A percentile compares a stretch with the other conserved stretches of the same genome.
Evolutionary conservation across 2,113 vertebrate species (phyloP).

Genomic region (Ciconia boyciana): DNA sequence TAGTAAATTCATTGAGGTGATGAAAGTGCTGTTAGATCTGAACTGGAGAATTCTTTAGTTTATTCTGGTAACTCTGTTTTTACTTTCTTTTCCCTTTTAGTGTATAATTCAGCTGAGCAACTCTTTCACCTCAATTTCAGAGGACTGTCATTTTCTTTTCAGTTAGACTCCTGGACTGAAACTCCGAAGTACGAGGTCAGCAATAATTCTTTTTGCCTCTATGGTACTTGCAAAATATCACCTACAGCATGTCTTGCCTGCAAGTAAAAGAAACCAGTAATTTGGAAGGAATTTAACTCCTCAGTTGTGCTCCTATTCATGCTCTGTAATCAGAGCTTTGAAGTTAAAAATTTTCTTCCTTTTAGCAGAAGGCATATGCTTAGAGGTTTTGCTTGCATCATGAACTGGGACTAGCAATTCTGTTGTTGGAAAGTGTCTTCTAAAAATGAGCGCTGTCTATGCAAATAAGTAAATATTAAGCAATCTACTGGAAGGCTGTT

Average conservation of each 20-base stretch:
- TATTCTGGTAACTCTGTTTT: background rate
- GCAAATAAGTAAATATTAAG: background rate
- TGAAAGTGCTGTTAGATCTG: background rate
- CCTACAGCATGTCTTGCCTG: background rate
- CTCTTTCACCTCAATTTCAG: constrained; percentile 99
- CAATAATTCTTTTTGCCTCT: background rate
- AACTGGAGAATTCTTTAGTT: background rate
- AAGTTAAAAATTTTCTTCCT: background rate
- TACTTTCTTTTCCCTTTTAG: constrained; percentile 64
- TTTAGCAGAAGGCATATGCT: background rate
- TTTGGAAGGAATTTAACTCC: background rate
- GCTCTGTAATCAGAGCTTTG: background rate
- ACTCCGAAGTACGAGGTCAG: constrained; percentile 98
- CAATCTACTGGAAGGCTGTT: background rate
- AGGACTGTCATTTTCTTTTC: constrained; percentile 97
- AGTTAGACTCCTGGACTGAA: constrained; percentile 98
- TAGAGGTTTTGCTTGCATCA: background rate
- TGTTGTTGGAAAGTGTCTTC: background rate
- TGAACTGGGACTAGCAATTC: background rate
- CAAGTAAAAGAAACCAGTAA: background rate
- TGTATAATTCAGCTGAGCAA: constrained; percentile 97
- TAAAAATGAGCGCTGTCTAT: background rate
- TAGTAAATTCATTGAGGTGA: background rate
- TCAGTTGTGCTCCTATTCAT: background rate
- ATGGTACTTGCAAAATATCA: background rate